These are phyloP conservation scores for Andrena bicolor DNA, from an alignment of 2,888 invertebrate species.

Conservation along the genomic window DNA sequence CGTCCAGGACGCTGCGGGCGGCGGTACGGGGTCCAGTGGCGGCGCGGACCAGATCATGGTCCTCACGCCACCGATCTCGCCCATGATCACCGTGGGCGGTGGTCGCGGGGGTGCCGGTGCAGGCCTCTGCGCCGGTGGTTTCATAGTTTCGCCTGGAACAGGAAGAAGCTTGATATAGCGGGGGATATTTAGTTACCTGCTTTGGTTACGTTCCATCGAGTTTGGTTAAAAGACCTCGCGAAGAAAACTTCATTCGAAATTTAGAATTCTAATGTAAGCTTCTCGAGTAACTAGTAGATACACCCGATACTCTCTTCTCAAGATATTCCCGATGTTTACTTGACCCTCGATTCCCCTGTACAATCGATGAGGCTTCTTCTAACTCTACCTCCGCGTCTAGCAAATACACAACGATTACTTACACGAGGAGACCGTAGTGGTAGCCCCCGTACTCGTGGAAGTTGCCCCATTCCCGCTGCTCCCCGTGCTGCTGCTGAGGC, in stretches of 20 bases:
- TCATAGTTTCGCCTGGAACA: slow-evolving; percentile 82
- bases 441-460: slow-evolving; percentile 59
- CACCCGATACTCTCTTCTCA: no score
- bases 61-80: slow-evolving; percentile 95
- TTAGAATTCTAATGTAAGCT: no score
- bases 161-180: not conserved
- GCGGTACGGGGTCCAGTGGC: slow-evolving; percentile 84
- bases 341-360: no score
- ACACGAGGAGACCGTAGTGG: slow-evolving; percentile 67
- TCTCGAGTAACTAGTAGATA: no score
- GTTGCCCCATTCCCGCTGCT: slow-evolving; percentile 57
- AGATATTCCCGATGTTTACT: no score
- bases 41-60: slow-evolving; percentile 91
- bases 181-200: not conserved
- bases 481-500: slow-evolving; percentile 61
- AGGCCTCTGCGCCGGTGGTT: slow-evolving; percentile 83
- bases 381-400: no score
- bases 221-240: not conserved
- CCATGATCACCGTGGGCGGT: slow-evolving; percentile 96
- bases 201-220: not conserved
- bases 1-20: slow-evolving; percentile 87
- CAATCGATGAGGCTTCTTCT: no score
- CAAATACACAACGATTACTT: slow-evolving; percentile 33
- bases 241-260: no score
- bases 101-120: slow-evolving; percentile 86